Evolutionary conservation across 2,113 vertebrate species (phyloP).

Genomic region (Tringa solitaria): DNA sequence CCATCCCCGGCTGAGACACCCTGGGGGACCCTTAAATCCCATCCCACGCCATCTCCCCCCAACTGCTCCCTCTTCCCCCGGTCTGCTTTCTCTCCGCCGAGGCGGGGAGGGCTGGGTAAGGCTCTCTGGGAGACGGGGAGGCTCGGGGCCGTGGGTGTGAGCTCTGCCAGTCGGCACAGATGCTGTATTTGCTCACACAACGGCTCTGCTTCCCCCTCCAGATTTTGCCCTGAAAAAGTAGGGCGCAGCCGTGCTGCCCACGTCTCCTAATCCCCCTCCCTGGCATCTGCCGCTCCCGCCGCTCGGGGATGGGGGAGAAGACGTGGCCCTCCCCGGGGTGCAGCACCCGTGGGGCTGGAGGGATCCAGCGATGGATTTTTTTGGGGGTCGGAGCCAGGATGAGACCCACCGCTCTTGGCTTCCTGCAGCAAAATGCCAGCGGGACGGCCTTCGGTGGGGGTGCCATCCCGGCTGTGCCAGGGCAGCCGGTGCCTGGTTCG

Average conservation of each 20-base stretch:
- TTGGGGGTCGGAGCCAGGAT: not conserved
- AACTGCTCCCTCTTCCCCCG: not conserved
- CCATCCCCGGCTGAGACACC: not conserved
- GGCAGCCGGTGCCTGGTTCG: rapidly evolving
- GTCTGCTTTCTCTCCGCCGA: not conserved
- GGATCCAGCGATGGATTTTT: too few species aligned
- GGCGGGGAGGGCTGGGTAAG: not conserved
- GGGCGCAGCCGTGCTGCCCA: not conserved
- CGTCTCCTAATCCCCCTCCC: not conserved
- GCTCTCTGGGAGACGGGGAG: not conserved
- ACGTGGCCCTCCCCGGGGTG: rapidly evolving
- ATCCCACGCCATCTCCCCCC: rapidly evolving
- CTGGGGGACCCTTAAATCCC: not conserved
- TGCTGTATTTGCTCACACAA: not conserved
- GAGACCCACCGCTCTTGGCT: not conserved
- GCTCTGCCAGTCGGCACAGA: constrained; percentile 25
- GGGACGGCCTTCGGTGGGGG: rapidly evolving
- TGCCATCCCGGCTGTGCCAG: not conserved
- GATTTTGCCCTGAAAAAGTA: constrained; percentile 17
- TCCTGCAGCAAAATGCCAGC: rapidly evolving
- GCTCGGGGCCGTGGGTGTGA: not conserved
- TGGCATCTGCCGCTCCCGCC: not conserved
- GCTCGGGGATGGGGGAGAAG: not conserved
- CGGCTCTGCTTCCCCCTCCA: constrained; percentile 5
- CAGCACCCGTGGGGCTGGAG: rapidly evolving